phyloP scores from a whole-genome alignment of 30 jellyfish, hydroid and myxozoan genomes.

The Hydra vulgaris region DNA sequence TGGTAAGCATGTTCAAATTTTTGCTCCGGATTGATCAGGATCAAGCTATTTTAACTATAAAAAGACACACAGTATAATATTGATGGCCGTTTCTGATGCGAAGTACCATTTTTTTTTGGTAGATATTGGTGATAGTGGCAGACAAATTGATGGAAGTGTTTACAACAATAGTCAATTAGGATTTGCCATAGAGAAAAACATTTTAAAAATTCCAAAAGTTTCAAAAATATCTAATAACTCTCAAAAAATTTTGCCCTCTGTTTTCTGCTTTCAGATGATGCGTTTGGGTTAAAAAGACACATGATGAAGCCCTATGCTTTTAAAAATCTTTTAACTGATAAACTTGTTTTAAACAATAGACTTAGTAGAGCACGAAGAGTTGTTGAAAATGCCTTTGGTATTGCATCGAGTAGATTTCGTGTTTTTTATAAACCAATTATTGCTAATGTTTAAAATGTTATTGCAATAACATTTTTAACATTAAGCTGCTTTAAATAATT shows the following conservation, averaged over 20 bases:
- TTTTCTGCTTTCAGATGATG: constrained; percentile 48
- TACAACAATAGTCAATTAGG: background rate
- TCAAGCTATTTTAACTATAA: constrained; percentile 23
- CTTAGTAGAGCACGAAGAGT: constrained; percentile 41
- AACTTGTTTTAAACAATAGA: constrained; percentile 27
- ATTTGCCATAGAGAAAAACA: constrained; percentile 12
- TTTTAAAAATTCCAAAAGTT: constrained; percentile 22
- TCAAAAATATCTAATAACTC: background rate
- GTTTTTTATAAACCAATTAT: constrained; percentile 50
- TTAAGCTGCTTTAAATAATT: background rate
- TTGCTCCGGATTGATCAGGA: constrained; percentile 32
- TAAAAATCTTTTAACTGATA: constrained; percentile 10
- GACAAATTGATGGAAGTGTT: constrained; percentile 42
- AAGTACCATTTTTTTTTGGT: constrained; percentile 15
- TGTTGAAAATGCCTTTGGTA: constrained; percentile 64
- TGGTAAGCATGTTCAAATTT: constrained; percentile 6
- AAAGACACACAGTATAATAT: constrained; percentile 30
- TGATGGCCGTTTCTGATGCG: constrained; percentile 26
- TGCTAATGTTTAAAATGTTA: background rate
- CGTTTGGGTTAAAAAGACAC: constrained; percentile 44
- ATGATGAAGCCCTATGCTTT: constrained; percentile 61
- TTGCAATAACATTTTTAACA: background rate
- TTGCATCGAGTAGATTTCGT: constrained; percentile 48
- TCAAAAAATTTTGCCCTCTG: constrained; percentile 30
- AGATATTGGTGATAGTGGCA: constrained; percentile 35